Evolutionary conservation across 2,888 invertebrate species (phyloP).

Genomic region (Caradrina clavipalpis): DNA sequence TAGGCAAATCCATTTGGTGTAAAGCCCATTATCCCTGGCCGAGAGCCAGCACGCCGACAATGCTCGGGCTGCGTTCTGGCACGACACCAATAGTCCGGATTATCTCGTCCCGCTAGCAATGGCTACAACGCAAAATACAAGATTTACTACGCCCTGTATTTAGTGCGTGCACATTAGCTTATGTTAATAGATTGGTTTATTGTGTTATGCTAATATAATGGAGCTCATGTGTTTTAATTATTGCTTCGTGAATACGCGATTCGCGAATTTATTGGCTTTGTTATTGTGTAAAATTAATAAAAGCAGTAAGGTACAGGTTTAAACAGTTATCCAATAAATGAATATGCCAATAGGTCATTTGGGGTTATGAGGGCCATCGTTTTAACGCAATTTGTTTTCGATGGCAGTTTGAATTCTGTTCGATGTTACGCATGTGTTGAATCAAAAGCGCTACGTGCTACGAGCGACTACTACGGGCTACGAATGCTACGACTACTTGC

Average conservation of each 20-base stretch:
- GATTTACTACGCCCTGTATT: slow-evolving; percentile 69
- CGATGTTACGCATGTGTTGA: slow-evolving; percentile 1
- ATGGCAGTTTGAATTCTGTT: not conserved
- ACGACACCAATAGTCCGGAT: slow-evolving; percentile 80
- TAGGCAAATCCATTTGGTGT: slow-evolving; percentile 75
- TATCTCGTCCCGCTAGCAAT: slow-evolving; percentile 75
- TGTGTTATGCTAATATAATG: slow-evolving; percentile 46
- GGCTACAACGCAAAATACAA: slow-evolving; percentile 69
- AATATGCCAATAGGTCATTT: slow-evolving; percentile 3
- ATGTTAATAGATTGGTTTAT: slow-evolving; percentile 56
- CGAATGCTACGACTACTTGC: not conserved
- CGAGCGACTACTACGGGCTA: not conserved
- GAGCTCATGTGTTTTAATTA: slow-evolving; percentile 29
- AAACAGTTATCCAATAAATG: not conserved
- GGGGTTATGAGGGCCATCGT: not conserved
- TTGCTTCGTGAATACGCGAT: slow-evolving; percentile 6
- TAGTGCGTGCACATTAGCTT: slow-evolving; percentile 59
- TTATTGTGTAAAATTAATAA: slow-evolving; percentile 17
- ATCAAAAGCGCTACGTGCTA: slow-evolving; percentile 10
- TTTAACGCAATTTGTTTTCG: not conserved
- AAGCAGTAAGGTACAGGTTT: slow-evolving; percentile 6
- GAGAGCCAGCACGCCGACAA: slow-evolving; percentile 77
- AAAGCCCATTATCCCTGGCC: slow-evolving; percentile 81
- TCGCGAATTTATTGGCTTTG: slow-evolving; percentile 3
- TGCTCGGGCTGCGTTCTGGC: slow-evolving; percentile 80